Percentiles rank a stretch among this genome's conserved stretches.
These are phyloP conservation scores for Camponotus fellah DNA, from an alignment of 2,888 invertebrate species.

Conservation along the genomic window DNA sequence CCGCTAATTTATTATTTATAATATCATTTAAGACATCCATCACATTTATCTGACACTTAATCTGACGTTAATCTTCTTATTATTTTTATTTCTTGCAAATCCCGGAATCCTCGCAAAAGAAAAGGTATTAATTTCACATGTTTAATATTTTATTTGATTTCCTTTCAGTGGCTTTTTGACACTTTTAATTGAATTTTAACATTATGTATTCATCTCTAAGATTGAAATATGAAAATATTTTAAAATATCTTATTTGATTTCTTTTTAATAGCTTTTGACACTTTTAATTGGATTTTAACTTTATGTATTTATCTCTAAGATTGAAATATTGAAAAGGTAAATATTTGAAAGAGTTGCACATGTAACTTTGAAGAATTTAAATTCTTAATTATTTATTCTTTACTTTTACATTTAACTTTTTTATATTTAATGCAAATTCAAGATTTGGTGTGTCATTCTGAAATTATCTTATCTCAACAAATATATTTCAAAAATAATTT, in stretches of 20 bases:
- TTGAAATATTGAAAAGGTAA: not conserved
- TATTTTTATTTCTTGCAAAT: not conserved
- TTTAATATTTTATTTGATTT: not conserved
- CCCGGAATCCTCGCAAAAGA: not conserved
- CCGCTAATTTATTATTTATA: constrained; percentile 3
- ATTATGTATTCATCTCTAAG: not conserved
- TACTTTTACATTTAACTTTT: not conserved
- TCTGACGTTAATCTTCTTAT: not conserved
- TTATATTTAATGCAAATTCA: not conserved
- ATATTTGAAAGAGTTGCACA: not conserved
- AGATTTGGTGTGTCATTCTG: not conserved
- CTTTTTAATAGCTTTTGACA: not conserved
- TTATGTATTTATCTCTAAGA: not conserved
- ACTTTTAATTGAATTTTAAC: not conserved
- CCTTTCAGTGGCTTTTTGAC: not conserved
- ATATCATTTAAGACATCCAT: not conserved
- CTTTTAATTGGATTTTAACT: not conserved
- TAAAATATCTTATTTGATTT: not conserved
- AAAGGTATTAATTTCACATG: not conserved
- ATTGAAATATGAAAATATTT: no score
- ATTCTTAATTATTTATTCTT: no score
- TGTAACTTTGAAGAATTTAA: not conserved
- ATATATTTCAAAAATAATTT: not conserved
- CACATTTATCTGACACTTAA: constrained; percentile 4
- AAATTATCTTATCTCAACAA: not conserved